These are phyloP conservation scores for Pharmacophagus antenor DNA, from an alignment of 2,888 invertebrate genomes.

Conservation along the genomic window DNA sequence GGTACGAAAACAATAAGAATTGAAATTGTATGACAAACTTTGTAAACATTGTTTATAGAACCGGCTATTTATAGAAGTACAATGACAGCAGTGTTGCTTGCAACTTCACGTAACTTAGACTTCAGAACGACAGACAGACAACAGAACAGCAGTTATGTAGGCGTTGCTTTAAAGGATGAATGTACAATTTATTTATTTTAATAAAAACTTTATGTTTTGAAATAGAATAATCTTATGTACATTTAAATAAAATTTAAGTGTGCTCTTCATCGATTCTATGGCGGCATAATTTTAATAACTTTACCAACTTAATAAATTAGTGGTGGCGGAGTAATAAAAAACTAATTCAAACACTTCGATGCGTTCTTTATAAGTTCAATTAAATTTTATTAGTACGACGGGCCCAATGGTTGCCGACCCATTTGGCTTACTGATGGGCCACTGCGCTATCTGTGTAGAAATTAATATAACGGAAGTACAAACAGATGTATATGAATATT, in stretches of 20 bases:
- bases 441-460: slow-evolving; percentile 14
- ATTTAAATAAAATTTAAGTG: no score
- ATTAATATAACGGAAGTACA: slow-evolving; percentile 6
- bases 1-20: background rate
- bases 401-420: slow-evolving; percentile 16
- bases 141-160: slow-evolving; percentile 14
- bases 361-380: slow-evolving; percentile 12
- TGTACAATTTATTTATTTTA: slow-evolving; percentile 1
- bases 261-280: no score
- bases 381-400: slow-evolving; percentile 23
- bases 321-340: background rate
- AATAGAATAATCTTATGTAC: no score
- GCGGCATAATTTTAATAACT: background rate
- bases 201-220: background rate
- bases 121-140: slow-evolving; percentile 23
- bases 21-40: slow-evolving; percentile 4
- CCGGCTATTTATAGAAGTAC: slow-evolving; percentile 24
- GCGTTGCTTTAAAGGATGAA: slow-evolving; percentile 15
- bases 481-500: slow-evolving; percentile 6
- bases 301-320: background rate
- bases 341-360: background rate
- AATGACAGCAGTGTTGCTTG: slow-evolving; percentile 21
- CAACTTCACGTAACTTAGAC: slow-evolving; percentile 27
- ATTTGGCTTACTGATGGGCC: slow-evolving; percentile 21
- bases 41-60: slow-evolving; percentile 25